Percentiles rank a stretch among this genome's conserved stretches.
Evolutionary conservation across 2,113 vertebrate species (phyloP).

Genomic region (Ardeotis arabs): DNA sequence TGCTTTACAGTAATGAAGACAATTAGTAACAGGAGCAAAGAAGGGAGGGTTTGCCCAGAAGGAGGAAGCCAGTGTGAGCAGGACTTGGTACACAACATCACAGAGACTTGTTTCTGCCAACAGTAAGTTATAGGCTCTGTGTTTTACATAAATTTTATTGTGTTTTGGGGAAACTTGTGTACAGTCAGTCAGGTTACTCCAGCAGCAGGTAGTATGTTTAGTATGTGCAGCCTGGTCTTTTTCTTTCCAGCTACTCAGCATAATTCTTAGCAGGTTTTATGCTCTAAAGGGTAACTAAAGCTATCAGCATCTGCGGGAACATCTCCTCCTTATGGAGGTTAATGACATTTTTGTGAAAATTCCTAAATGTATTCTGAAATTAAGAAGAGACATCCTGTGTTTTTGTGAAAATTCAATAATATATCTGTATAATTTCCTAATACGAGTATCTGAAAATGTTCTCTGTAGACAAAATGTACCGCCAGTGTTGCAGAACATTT

Average conservation of each 20-base stretch:
- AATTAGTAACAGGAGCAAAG: neutral
- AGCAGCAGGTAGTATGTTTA: neutral
- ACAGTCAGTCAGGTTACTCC: conserved; percentile 24
- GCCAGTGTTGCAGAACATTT: conserved; percentile 31
- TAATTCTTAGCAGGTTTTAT: neutral
- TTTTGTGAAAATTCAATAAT: conserved; percentile 8
- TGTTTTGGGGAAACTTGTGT: conserved; percentile 1
- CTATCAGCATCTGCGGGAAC: neutral
- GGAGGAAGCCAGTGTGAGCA: neutral
- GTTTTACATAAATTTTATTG: conserved; percentile 55
- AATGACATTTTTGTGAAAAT: neutral
- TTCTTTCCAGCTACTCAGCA: neutral
- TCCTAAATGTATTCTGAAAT: neutral
- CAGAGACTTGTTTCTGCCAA: neutral
- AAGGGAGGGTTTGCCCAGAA: neutral
- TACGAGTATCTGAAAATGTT: neutral
- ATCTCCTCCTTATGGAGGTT: neutral
- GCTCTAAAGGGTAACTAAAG: neutral
- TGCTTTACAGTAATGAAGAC: neutral
- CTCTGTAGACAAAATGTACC: neutral
- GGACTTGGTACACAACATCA: neutral
- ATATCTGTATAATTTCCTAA: neutral
- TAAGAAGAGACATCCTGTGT: neutral
- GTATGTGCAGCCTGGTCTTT: neutral
- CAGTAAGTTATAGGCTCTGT: neutral